Percentiles rank a stretch among this genome's conserved stretches.
phyloP scores from a whole-genome alignment of 2,797 vertebrate genomes.

The Microctenopoma steveboyesi region DNA sequence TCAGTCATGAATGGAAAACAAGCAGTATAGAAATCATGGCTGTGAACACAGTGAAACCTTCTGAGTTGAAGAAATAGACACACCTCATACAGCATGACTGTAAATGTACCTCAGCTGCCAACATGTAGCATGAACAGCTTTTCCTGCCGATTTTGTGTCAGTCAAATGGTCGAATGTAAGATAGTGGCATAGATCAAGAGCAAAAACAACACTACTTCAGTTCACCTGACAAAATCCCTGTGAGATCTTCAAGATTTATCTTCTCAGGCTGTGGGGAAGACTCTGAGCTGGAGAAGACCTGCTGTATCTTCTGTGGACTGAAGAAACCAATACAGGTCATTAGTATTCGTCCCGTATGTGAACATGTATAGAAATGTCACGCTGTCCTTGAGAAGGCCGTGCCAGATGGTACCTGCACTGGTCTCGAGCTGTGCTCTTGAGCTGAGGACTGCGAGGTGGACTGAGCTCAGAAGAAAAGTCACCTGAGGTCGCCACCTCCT shows the following conservation, averaged over 20 bases:
- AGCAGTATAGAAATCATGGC: not conserved
- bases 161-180: not conserved
- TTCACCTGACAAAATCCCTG: conserved; percentile 71
- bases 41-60: conserved; percentile 6
- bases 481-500: conserved; percentile 35
- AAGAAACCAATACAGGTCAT: conserved; percentile 12
- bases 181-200: not conserved
- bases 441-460: conserved; percentile 74
- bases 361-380: not conserved
- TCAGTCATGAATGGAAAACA: not conserved
- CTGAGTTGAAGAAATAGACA: not conserved
- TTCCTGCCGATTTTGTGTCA: too few species aligned
- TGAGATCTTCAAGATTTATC: conserved; percentile 82
- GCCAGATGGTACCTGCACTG: conserved; percentile 74
- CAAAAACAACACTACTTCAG: not conserved
- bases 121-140: not conserved
- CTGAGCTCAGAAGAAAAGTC: conserved; percentile 69
- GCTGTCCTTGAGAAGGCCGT: conserved; percentile 21
- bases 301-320: conserved; percentile 67
- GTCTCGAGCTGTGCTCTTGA: conserved; percentile 78
- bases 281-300: conserved; percentile 71
- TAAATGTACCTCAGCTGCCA: conserved; percentile 17
- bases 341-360: conserved; percentile 15
- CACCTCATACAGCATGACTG: conserved; percentile 18
- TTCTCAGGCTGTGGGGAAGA: conserved; percentile 82